Evolutionary conservation across 2,113 vertebrate species (phyloP).

Genomic region (Oreochromis aureus): DNA sequence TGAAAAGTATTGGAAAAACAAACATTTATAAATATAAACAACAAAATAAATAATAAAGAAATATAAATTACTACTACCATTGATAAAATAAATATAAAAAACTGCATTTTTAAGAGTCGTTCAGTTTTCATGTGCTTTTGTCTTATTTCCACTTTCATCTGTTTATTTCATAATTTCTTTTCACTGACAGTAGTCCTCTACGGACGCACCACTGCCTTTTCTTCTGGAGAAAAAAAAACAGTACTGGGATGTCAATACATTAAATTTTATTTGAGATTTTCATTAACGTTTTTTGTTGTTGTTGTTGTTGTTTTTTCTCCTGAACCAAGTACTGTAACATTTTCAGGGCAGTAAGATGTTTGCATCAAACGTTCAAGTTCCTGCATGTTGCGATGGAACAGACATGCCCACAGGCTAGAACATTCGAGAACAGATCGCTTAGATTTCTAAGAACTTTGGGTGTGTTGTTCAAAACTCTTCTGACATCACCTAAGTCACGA

Average conservation of each 20-base stretch:
- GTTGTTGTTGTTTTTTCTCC: not conserved
- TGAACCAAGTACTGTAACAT: not conserved
- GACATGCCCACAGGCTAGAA: not conserved
- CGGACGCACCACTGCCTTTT: not conserved
- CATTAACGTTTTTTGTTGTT: not conserved
- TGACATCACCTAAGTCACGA: fast-evolving
- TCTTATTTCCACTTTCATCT: not conserved
- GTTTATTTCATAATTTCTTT: not conserved
- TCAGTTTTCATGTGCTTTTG: not conserved
- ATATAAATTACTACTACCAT: not conserved
- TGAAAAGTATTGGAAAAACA: not conserved
- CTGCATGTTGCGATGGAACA: not conserved
- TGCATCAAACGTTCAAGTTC: not conserved
- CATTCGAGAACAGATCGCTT: fast-evolving
- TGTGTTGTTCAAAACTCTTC: not conserved
- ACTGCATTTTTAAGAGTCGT: not conserved
- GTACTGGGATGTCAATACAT: not conserved
- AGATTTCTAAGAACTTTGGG: not conserved
- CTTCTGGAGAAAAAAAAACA: not conserved
- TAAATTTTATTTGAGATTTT: not conserved
- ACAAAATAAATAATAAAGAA: not conserved
- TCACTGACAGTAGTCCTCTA: not conserved
- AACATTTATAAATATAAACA: not conserved
- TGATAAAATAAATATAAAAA: not conserved
- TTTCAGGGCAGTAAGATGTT: not conserved